Base-by-base conservation (phyloP, 1,140 invertebrate species). In the Ceratina australensis region DNA sequence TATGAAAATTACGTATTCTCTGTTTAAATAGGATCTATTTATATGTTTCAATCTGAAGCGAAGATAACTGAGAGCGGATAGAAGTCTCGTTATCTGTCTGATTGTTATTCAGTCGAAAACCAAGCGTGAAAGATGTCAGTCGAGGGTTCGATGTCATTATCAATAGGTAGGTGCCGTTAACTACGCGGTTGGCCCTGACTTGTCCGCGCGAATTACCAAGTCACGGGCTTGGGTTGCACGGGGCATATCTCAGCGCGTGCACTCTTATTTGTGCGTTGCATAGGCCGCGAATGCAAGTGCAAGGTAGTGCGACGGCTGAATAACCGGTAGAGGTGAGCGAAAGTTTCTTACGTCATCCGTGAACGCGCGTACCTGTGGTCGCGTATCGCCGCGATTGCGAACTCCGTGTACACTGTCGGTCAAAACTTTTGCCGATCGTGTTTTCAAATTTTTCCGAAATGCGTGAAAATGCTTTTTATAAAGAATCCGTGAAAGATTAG, bases 291-390 rank as follows among this genome's bases (percentile, higher is more conserved):
- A 77, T 80, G 86, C 88, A 89, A 90, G 89, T 90, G 89, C 89
- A 90, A 90, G 89, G 89, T 90, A 86, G 87, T 83, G 81, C 72
- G 59, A 77, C 80, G 74, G 76, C 77, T 79, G 73, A n/a, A 24
- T 67, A 81, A 69, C 67, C 73, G 81, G 75, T 83, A 85, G 86
- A 88, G 84, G 79, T 83, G 78, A 88, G 89, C 87, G 88, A 90
- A 90, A 90, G 88, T 90, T 85, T 79, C 84, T 88, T 89, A 87
- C 87, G 86, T 88, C 87, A 88, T 59, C 67, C 68, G 26, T 84
- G 67, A 73, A 72, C 64, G 54, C 78, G 57, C 57, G 61, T 33
- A 33, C 28, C 28, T 33, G 59, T 2, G 79, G 49, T 33, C 24
- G 61, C 56, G 22, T 52, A 80, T 69, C 60, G 72, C 50, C 63